Evolutionary conservation across 2,888 invertebrate species (phyloP).

Genomic region (Scaptomyza polygonia): DNA sequence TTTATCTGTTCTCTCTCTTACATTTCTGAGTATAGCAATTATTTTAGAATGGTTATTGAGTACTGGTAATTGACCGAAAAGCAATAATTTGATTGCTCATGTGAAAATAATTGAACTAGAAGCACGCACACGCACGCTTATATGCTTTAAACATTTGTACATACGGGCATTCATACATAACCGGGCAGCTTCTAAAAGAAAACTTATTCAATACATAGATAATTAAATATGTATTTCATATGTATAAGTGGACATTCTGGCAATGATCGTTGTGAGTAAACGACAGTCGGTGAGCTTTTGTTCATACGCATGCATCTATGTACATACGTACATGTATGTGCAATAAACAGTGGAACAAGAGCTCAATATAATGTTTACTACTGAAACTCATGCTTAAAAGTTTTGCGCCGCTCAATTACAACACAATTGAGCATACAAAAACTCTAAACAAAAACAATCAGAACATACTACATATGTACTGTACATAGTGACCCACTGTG

Average conservation of each 20-base stretch:
- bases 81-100: slow-evolving; percentile 24
- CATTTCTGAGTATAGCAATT: not conserved
- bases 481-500: slow-evolving; percentile 23
- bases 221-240: not conserved
- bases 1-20: too few species aligned
- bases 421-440: not conserved
- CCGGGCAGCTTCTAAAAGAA: slow-evolving; percentile 12
- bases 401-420: not conserved
- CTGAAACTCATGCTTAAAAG: not conserved
- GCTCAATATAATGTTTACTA: not conserved
- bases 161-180: slow-evolving; percentile 6
- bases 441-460: not conserved
- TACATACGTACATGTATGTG: not conserved
- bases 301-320: not conserved
- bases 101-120: slow-evolving; percentile 71
- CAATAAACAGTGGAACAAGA: slow-evolving; percentile 16
- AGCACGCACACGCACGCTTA: slow-evolving; percentile 22
- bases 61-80: slow-evolving; percentile 5
- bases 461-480: not conserved
- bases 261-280: slow-evolving; percentile 32
- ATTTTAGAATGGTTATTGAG: not conserved
- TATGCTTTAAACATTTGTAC: slow-evolving; percentile 10
- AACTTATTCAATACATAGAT: slow-evolving; percentile 39
- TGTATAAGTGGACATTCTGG: slow-evolving; percentile 16
- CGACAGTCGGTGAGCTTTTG: slow-evolving; percentile 4